phyloP scores from a whole-genome alignment of 2,888 invertebrate species.

The Sminthurides aquaticus region DNA sequence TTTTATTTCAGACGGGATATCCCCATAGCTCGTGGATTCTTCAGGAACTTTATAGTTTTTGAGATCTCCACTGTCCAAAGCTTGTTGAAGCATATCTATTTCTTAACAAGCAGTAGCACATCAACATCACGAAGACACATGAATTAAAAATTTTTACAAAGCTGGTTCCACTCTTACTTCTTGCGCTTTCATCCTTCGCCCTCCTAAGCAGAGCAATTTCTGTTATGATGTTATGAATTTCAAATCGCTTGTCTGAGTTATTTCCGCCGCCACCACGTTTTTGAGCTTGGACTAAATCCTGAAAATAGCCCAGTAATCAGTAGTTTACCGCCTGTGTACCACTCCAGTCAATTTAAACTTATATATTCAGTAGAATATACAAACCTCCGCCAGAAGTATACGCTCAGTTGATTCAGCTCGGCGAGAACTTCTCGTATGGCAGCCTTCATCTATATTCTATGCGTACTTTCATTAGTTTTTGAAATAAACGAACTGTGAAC shows the following conservation, averaged over 20 bases:
- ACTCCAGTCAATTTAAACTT: too few species aligned
- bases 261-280: background rate
- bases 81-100: slow-evolving; percentile 20
- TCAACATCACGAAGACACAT: background rate
- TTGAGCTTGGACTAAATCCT: slow-evolving; percentile 2
- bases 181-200: slow-evolving; percentile 26
- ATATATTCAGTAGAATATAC: background rate
- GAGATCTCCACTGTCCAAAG: slow-evolving; percentile 5
- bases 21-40: background rate
- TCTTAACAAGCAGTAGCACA: background rate
- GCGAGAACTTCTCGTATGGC: background rate
- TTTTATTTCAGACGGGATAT: background rate
- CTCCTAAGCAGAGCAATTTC: slow-evolving; percentile 26
- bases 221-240: slow-evolving; percentile 24
- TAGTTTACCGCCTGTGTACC: too few species aligned
- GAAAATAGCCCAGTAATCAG: too few species aligned
- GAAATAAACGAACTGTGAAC: too few species aligned
- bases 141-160: background rate
- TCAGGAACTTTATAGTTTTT: background rate
- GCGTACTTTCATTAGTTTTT: too few species aligned
- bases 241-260: slow-evolving; percentile 13
- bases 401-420: background rate
- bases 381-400: background rate
- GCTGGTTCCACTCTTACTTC: slow-evolving; percentile 18
- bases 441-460: too few species aligned